A percentile compares a stretch with the other conserved stretches of the same genome.
Evolutionary conservation across 2,888 invertebrate species (phyloP).

Genomic region (Xanthorhoe spadicearia): DNA sequence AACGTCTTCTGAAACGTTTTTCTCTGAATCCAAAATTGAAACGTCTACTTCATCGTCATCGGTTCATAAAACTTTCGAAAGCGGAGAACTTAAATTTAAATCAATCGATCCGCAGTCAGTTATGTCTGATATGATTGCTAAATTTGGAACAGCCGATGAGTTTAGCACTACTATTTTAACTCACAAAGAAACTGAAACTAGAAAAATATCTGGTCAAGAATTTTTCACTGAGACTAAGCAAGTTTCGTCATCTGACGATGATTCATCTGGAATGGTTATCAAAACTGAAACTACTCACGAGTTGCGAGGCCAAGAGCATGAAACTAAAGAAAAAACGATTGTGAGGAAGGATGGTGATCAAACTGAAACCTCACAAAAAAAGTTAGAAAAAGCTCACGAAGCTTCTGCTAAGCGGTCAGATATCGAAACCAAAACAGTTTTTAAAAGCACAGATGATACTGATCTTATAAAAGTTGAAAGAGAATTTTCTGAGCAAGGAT

Average conservation of each 20-base stretch:
- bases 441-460: slow-evolving; percentile 74
- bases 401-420: slow-evolving; percentile 78
- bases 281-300: slow-evolving; percentile 80
- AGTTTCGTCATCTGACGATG: slow-evolving; percentile 79
- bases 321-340: slow-evolving; percentile 78
- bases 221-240: slow-evolving; percentile 78
- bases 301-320: slow-evolving; percentile 79
- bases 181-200: slow-evolving; percentile 81
- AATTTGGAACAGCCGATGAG: slow-evolving; percentile 67
- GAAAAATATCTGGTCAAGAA: slow-evolving; percentile 81
- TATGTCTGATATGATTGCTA: slow-evolving; percentile 77
- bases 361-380: slow-evolving; percentile 81
- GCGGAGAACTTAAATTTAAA: slow-evolving; percentile 71
- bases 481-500: slow-evolving; percentile 77
- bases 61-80: slow-evolving; percentile 71
- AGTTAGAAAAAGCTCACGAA: slow-evolving; percentile 82
- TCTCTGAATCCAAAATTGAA: slow-evolving; percentile 73
- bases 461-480: slow-evolving; percentile 74
- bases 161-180: slow-evolving; percentile 77
- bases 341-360: slow-evolving; percentile 76
- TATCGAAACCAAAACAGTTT: slow-evolving; percentile 76
- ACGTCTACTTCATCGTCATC: slow-evolving; percentile 77
- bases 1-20: slow-evolving; percentile 71
- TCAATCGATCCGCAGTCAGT: slow-evolving; percentile 71
- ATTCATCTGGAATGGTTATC: slow-evolving; percentile 75